Percentiles rank a stretch among this genome's conserved stretches.
phyloP scores from a whole-genome alignment of 1,140 invertebrate genomes.

The Trichonephila clavata region DNA sequence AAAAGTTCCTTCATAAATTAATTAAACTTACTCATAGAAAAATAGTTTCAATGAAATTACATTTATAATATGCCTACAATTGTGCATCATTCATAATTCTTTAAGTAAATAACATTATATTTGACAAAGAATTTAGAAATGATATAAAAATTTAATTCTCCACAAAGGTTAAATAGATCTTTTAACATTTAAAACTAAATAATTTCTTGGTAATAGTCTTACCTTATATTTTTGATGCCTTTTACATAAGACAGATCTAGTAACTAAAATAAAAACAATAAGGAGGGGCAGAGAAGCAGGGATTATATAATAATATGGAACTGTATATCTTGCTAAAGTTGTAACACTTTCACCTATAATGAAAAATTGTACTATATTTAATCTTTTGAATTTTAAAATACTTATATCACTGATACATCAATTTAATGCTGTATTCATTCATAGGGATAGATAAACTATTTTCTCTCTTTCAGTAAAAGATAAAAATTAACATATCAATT shows the following conservation, averaged over 20 bases:
- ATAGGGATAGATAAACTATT: no score
- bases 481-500: neutral
- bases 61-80: no score
- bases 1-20: no score
- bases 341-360: neutral
- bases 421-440: neutral
- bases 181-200: neutral
- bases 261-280: neutral
- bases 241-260: neutral
- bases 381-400: neutral
- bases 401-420: neutral
- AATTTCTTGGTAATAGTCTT: neutral
- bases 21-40: no score
- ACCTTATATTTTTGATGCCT: neutral
- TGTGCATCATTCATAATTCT: no score
- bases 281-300: neutral
- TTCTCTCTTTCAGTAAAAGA: neutral
- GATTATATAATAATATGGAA: constrained; percentile 14
- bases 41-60: no score
- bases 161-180: neutral
- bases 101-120: no score
- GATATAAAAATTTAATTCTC: no score
- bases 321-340: neutral
- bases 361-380: neutral
- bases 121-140: no score